Percentiles rank a stretch among this genome's conserved stretches.
These are phyloP conservation scores for Virgularia gustaviana DNA, from an alignment of 92 coral and sea anemone species.

Conservation along the genomic window DNA sequence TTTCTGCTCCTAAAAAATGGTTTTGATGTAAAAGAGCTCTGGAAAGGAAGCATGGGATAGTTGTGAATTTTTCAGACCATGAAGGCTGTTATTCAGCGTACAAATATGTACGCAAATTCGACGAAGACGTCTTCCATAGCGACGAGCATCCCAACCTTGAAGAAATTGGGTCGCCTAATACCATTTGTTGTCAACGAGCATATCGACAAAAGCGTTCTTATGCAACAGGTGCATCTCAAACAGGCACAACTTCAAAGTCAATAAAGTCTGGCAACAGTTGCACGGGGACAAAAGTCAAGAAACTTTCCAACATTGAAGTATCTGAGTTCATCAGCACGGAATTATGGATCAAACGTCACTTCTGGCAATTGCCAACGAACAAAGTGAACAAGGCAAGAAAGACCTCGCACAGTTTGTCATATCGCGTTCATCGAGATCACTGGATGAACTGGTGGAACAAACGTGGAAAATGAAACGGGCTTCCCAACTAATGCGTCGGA, in stretches of 20 bases:
- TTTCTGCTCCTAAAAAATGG: slow-evolving; percentile 8
- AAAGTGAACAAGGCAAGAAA: neutral
- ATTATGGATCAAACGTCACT: neutral
- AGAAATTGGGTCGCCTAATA: neutral
- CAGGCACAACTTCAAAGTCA: no score
- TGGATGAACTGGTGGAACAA: no score
- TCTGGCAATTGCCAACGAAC: neutral
- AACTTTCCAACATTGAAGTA: neutral
- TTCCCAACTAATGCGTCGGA: no score
- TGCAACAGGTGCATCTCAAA: neutral
- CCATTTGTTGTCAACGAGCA: neutral
- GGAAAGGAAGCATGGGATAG: slow-evolving; percentile 13
- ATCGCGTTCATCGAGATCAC: no score
- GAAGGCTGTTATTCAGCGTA: slow-evolving; percentile 2
- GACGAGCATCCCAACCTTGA: neutral
- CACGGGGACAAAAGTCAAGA: neutral
- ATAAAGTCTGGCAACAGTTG: neutral
- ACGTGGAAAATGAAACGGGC: slow-evolving; percentile 11
- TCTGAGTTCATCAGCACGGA: neutral
- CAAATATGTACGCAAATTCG: neutral
- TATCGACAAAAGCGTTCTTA: neutral
- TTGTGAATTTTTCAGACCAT: neutral
- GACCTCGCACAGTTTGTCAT: slow-evolving; percentile 1
- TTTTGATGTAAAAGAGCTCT: neutral
- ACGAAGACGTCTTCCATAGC: neutral